phyloP scores from a whole-genome alignment of 2,888 invertebrate species.

The Rhagonycha lutea region DNA sequence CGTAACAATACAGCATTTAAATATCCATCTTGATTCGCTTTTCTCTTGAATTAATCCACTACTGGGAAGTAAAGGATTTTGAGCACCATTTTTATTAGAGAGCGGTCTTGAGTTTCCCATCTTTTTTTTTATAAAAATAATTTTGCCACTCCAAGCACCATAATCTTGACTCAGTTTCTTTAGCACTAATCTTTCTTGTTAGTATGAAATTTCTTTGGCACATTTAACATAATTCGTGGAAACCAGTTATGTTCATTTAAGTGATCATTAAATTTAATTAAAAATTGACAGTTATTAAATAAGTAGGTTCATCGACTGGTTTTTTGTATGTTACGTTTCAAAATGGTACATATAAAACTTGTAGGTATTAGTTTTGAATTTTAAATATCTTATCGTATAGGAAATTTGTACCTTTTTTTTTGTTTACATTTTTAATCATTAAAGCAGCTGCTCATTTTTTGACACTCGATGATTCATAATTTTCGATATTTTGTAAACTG shows the following conservation, averaged over 20 bases:
- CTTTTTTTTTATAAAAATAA: background rate
- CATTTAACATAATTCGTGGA: background rate
- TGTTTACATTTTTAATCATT: background rate
- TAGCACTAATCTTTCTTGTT: background rate
- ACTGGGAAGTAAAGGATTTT: slow-evolving; percentile 4
- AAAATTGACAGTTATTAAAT: background rate
- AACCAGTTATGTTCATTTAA: background rate
- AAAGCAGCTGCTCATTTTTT: background rate
- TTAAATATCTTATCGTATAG: background rate
- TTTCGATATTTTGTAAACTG: background rate
- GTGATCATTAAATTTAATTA: background rate
- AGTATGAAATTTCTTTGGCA: background rate
- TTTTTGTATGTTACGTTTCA: background rate
- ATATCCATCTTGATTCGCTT: background rate
- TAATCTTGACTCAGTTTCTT: background rate
- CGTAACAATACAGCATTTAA: background rate
- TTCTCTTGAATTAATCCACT: background rate
- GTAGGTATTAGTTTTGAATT: background rate
- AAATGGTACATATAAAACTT: background rate
- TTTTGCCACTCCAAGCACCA: background rate
- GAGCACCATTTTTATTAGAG: slow-evolving; percentile 5
- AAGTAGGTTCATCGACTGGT: background rate
- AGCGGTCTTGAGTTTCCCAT: slow-evolving; percentile 9
- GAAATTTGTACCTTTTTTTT: background rate
- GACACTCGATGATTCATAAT: background rate